Evolutionary conservation across 1,140 invertebrate genomes (phyloP), one percentile per base, ranked within the genome.

Genomic region (Brachionus calyciflorus): DNA sequence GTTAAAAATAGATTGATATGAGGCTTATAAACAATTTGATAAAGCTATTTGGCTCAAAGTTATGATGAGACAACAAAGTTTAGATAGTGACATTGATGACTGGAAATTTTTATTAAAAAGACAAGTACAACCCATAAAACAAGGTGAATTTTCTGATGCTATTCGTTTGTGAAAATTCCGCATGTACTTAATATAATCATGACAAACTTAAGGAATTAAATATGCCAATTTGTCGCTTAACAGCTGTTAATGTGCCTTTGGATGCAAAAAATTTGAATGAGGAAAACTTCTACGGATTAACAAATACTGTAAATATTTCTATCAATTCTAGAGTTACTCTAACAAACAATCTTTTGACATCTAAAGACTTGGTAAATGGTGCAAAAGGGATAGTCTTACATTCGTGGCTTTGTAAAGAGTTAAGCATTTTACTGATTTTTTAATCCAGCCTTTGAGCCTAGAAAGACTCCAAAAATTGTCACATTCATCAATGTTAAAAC

Each of bases 231-330:
- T 57, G 24, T 57, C 1, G 53, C 12, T 17, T 57, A 30, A 57
- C 26, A 21, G 24, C 53, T 33, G 53, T 30, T 17, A 57, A 57
- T 57, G 17, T 26, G 2, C 53, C 53, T 5, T 2, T 28, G 2
- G 1, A 9, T 1, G 24, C 53, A 9, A 30, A 17, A 14, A 57
- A 57, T 30, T 12, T 57, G 4, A 57, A 30, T 28, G 53, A 57
- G 33, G 53, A 55, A 14, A 14, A 57, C 33, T 57, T 57, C 33
- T 57, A 14, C 24, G 53, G 53, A n/a, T 57, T 57, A n/a, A 57
- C 4, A 2, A 30, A 57, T 57, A 30, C 28, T 7, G 2, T 33
- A 12, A 57, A 57, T 57, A 30, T 57, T 5, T 21, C 53, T 0
- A 57, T 57, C 10, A 57, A 57, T n/a, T 57, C 24, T 10, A 57